Evolutionary conservation across 2,888 invertebrate species (phyloP).

Genomic region (Eristalis tenax): DNA sequence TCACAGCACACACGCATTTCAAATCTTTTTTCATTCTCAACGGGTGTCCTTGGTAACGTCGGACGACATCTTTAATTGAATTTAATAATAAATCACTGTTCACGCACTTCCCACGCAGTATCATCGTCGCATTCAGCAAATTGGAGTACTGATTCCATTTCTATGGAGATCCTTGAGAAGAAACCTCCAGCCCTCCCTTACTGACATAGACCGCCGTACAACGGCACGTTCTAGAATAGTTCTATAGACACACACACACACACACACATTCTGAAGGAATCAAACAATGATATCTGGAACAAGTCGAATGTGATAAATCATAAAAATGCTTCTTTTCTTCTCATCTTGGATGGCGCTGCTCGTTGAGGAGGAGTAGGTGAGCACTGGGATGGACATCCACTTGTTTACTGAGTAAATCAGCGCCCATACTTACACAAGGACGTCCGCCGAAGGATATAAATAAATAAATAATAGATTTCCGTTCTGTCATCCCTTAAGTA

Average conservation of each 20-base stretch:
- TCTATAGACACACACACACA: not conserved
- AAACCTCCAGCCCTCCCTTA: not conserved
- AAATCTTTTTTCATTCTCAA: conserved; percentile 5
- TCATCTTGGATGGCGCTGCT: not conserved
- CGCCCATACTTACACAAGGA: conserved; percentile 28
- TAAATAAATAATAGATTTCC: conserved; percentile 65
- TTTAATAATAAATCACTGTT: conserved; percentile 68
- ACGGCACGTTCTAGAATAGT: not conserved
- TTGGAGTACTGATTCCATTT: conserved; percentile 18
- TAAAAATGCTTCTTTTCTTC: conserved; percentile 33
- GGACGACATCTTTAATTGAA: conserved; percentile 45
- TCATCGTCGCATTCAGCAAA: conserved; percentile 37
- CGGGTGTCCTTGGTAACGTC: conserved; percentile 21
- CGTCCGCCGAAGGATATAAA: conserved; percentile 44
- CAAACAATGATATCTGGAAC: conserved; percentile 35
- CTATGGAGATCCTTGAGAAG: not conserved
- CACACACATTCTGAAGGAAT: not conserved
- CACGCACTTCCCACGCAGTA: conserved; percentile 43
- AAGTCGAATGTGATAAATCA: conserved; percentile 50
- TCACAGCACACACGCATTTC: not conserved
- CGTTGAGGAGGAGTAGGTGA: not conserved
- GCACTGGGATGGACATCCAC: conserved; percentile 31
- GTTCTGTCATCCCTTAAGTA: conserved; percentile 60
- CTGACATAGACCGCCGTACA: not conserved
- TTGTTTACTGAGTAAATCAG: conserved; percentile 61